A percentile compares a stretch with the other conserved stretches of the same genome.
Conservation (phyloP, 2,113 vertebrate species). For the Gymnarchus niloticus region DNA sequence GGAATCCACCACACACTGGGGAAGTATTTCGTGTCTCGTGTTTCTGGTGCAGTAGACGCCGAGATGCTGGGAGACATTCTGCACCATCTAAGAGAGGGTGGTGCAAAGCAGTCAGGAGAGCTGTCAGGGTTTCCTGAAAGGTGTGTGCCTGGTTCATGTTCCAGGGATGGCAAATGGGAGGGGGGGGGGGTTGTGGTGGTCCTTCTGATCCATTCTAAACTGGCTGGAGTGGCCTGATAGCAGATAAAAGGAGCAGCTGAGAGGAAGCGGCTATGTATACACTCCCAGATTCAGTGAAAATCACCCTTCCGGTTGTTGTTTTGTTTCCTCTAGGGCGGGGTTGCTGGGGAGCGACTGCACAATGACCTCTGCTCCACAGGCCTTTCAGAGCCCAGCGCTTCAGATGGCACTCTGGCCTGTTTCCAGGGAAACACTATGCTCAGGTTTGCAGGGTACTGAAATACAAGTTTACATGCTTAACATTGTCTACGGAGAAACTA, state of each 20-base stretch:
- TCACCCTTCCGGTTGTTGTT: conserved; percentile 25
- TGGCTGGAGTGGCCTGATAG: not conserved
- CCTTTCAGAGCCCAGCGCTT: not conserved
- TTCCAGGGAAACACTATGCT: not conserved
- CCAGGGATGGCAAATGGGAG: not conserved
- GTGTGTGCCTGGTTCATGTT: not conserved
- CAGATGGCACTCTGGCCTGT: not conserved
- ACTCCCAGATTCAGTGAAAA: not conserved
- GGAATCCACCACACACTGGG: not conserved
- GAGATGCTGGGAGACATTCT: not conserved
- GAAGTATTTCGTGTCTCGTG: not conserved
- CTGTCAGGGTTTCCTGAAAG: not conserved
- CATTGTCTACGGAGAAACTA: not conserved
- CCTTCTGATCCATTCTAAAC: not conserved
- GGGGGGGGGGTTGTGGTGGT: not conserved
- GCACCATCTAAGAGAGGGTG: not conserved
- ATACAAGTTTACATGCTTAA: not conserved
- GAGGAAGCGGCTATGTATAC: conserved; percentile 17
- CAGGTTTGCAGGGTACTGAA: not conserved
- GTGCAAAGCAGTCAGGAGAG: not conserved
- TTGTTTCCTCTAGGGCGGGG: conserved; percentile 16
- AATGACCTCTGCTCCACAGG: not conserved
- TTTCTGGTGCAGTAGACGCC: not conserved
- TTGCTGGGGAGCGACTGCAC: not conserved
- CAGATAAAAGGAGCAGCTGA: not conserved